Conservation (phyloP, 2,888 invertebrate species). For the Andrena hattorfiana region DNA sequence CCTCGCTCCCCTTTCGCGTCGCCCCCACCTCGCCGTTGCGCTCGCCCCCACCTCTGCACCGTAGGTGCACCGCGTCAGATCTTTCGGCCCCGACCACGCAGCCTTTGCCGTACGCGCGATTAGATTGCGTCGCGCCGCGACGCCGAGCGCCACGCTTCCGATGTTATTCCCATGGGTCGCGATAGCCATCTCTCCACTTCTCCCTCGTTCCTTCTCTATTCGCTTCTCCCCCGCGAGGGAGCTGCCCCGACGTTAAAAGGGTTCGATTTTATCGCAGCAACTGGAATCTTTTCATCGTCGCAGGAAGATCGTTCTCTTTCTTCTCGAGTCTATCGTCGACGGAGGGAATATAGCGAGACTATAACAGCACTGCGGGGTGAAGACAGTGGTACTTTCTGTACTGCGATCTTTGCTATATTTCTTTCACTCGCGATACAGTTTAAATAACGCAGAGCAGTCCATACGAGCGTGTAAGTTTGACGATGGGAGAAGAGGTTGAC, state of each 20-base stretch:
- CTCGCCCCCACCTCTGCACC: constrained; percentile 16
- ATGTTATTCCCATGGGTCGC: neutral
- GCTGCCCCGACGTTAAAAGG: too few relatives aligned
- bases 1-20: constrained; percentile 43
- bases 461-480: neutral
- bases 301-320: too few relatives aligned
- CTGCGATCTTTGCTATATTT: too few relatives aligned
- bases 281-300: neutral
- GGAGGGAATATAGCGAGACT: too few relatives aligned
- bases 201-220: too few relatives aligned
- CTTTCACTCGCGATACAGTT: neutral
- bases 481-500: neutral
- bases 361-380: too few relatives aligned
- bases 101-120: constrained; percentile 63
- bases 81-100: constrained; percentile 54
- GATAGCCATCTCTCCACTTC: neutral
- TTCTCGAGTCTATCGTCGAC: too few relatives aligned
- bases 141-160: constrained; percentile 58
- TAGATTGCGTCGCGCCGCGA: constrained; percentile 78
- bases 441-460: neutral
- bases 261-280: constrained; percentile 1
- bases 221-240: neutral
- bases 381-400: too few relatives aligned
- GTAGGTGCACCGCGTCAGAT: constrained; percentile 50
- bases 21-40: neutral